These are phyloP conservation scores for Coreius guichenoti DNA, from an alignment of 2,797 vertebrate species.

Conservation along the genomic window DNA sequence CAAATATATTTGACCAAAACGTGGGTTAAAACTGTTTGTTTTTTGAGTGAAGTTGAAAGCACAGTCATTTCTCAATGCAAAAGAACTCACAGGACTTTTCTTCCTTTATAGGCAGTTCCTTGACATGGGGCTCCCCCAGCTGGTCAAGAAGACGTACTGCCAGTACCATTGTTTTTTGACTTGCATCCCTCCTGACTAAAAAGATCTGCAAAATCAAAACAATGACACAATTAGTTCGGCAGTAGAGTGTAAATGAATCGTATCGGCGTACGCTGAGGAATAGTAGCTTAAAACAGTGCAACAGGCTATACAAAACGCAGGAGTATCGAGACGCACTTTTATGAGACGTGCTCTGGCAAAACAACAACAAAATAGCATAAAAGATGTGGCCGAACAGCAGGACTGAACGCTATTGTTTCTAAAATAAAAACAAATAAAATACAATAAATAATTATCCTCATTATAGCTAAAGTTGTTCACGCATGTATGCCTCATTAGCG, in stretches of 20 bases:
- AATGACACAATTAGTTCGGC: constrained; percentile 9
- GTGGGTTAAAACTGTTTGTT: neutral
- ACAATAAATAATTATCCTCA: neutral
- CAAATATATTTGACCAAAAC: neutral
- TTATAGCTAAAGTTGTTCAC: neutral
- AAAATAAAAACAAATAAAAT: neutral
- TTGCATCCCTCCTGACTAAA: constrained; percentile 79
- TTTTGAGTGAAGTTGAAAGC: neutral
- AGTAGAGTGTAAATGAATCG: neutral
- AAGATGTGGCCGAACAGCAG: neutral
- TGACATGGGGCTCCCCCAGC: constrained; percentile 58
- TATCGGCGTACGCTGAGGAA: neutral
- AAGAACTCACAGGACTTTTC: constrained; percentile 87
- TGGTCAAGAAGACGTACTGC: constrained; percentile 78
- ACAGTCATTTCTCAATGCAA: constrained; percentile 4
- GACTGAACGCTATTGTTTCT: neutral
- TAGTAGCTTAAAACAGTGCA: neutral
- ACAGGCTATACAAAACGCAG: neutral
- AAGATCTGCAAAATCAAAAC: constrained; percentile 69
- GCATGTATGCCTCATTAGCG: too few species aligned
- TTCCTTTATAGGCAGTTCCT: constrained; percentile 81
- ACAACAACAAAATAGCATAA: neutral
- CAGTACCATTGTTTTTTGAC: constrained; percentile 76
- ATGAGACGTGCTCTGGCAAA: neutral
- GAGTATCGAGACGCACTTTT: neutral